Conservation (phyloP, 2,113 vertebrate species). For the Pygathrix nemaeus region DNA sequence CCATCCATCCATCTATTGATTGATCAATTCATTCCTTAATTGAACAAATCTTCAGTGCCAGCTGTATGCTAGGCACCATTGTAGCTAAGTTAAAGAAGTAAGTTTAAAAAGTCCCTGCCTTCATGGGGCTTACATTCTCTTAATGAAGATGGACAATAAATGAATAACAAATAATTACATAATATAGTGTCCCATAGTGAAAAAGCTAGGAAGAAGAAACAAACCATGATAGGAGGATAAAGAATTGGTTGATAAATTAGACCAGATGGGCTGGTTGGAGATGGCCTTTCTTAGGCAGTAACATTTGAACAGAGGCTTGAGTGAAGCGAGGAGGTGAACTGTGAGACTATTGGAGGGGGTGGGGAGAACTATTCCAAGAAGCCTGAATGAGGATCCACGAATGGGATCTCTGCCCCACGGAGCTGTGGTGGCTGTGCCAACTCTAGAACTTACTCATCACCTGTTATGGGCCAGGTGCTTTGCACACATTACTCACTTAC, state of each 20-base stretch:
- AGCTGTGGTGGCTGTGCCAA: background rate
- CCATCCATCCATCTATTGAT: background rate
- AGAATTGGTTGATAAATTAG: background rate
- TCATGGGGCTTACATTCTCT: background rate
- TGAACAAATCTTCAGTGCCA: background rate
- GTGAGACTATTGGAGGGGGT: background rate
- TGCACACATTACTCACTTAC: background rate
- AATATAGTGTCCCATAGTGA: background rate
- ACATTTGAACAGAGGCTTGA: conserved; percentile 15
- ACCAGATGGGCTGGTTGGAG: background rate
- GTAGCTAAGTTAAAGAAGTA: background rate
- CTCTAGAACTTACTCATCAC: background rate
- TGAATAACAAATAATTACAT: conserved; percentile 8
- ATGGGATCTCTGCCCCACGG: background rate
- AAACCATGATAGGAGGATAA: background rate
- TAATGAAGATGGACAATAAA: background rate
- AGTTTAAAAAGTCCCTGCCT: background rate
- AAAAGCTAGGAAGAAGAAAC: background rate
- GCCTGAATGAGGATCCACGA: background rate
- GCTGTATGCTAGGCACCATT: background rate
- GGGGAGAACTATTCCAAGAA: background rate
- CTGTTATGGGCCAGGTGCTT: background rate
- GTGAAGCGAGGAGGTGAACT: background rate
- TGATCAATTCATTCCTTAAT: background rate
- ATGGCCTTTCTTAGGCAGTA: background rate